Percentiles rank a stretch among this genome's conserved stretches.
These are phyloP conservation scores for Eleutherodactylus coqui DNA, from an alignment of 2,797 vertebrate genomes.

Conservation along the genomic window DNA sequence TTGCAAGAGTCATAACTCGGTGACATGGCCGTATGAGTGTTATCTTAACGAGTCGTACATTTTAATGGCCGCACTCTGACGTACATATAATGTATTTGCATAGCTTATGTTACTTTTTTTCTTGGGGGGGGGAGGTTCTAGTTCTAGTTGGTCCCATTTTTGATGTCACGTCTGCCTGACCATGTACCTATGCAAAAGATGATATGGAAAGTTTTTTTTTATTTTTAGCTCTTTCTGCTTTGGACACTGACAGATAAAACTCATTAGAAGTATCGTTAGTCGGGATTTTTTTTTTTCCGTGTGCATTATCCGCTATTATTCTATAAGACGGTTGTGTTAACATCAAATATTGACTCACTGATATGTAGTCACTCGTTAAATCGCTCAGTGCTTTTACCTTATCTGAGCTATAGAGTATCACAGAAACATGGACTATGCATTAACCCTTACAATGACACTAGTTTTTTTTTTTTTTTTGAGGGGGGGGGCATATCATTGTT, in stretches of 20 bases:
- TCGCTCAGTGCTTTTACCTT: slow-evolving; percentile 42
- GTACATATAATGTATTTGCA: too few relatives aligned
- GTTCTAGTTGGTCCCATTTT: background rate
- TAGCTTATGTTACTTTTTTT: too few relatives aligned
- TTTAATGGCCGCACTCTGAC: too few relatives aligned
- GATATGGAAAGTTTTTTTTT: background rate
- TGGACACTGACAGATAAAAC: background rate
- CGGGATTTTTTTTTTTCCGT: background rate
- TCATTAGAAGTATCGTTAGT: background rate
- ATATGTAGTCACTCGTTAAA: slow-evolving; percentile 25
- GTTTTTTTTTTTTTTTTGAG: background rate
- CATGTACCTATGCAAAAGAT: background rate
- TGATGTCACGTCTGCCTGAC: background rate
- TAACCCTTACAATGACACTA: background rate
- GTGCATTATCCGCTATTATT: slow-evolving; percentile 20
- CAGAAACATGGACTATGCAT: slow-evolving; percentile 17
- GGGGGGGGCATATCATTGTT: too few relatives aligned
- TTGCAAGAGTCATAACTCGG: too few relatives aligned
- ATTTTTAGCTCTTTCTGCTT: background rate
- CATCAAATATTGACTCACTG: slow-evolving; percentile 50
- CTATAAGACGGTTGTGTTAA: slow-evolving; percentile 42
- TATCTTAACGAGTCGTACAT: too few relatives aligned
- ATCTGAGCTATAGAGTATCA: slow-evolving; percentile 35
- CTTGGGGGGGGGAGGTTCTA: too few relatives aligned
- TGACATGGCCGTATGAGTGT: too few relatives aligned